Evolutionary conservation across 1,140 invertebrate genomes (phyloP), one percentile per base, ranked within the genome.

Genomic region (Pseudomyrmex cubaensis): DNA sequence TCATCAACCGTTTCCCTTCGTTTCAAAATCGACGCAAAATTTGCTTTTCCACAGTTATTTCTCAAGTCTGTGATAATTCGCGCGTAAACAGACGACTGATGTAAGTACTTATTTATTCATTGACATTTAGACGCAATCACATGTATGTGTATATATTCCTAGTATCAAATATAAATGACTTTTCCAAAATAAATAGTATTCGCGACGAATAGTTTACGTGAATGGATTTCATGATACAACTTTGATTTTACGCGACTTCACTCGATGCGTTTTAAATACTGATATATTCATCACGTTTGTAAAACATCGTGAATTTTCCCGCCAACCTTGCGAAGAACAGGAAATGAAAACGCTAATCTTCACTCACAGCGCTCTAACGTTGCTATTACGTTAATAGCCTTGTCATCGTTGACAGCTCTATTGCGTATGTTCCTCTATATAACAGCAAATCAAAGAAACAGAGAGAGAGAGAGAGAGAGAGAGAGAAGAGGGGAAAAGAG

Each of bases 361-460:
- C 66, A 25, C 56, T 54, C 50, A 35, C 35, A 35, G 52, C 50
- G 50, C 20, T 9, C 48, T 77, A 82, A 69, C 57, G 46, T 50
- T 20, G 17, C 2, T 13, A n/a, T 1, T 50, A 56, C 20, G 52
- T 10, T 59, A 80, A 80, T 35, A 69, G 77, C 35, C 56, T 72
- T 22, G 56, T 80, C 64, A 80, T 80, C 54, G 44, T 61, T 20
- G 54, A 12, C n/a, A 15, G 54, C 25, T 13, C 54, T 69, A 82
- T 82, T 17, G n/a, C 77, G 57, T 22, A 56, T 57, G 56, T 46
- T 44, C 62, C 5, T 46, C 15, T 63, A 63, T 25, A 50, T 13
- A 3, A 3, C 50, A 52, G 35, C 35, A 35, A 35, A 35, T 35
- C 35, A 35, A 7, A 35, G 5, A 35, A 0, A 35, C 0, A 7